Evolutionary conservation across 1,140 invertebrate genomes (phyloP), one percentile per base, ranked within the genome.

Genomic region (Scaptomyza graminum): DNA sequence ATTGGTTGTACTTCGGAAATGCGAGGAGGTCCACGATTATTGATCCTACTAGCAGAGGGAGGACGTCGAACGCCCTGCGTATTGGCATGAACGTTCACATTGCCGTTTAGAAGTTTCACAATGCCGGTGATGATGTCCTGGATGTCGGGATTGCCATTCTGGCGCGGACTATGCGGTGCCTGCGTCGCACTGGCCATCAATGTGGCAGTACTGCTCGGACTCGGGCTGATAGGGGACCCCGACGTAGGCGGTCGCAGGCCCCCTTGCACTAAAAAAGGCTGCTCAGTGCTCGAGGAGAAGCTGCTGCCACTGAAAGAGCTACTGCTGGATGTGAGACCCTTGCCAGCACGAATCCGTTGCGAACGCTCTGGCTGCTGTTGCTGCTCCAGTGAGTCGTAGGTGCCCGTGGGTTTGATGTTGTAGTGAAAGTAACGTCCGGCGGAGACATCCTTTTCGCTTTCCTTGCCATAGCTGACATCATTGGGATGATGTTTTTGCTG

Each of bases 91-190:
- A 96, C 95, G 76, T 97, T 96, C 0, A 97, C 96, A 76, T 97
- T 97, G 1, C 97, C 97, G 77, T 97, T 97, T 1, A 98, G 92
- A 1, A 98, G 91, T 90, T 97, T 97, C 0, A 98, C 96, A 39
- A 98, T 96, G 9, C 96, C 97, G 6, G 96, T 97, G 52, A 98
- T 96, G 11, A 98, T 97, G 82, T 97, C 97, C 91, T 97, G 96
- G 57, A 97, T 97, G 90, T 97, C 96, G 15, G 96, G 95, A 90
- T 94, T 95, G 12, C 83, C 84, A 55, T 91, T 92, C 60, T 92
- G 91, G 8, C 89, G 84, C 0, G 88, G 68, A 85, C 82, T 87
- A 91, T 81, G 83, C 28, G 79, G 76, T 51, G 66, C 51, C 64
- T 59, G 65, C 18, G 84, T 90, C 57, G 89, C 89, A 90, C 74